Conservation (phyloP, 2,888 invertebrate species). For the Sarcophaga carnaria region DNA sequence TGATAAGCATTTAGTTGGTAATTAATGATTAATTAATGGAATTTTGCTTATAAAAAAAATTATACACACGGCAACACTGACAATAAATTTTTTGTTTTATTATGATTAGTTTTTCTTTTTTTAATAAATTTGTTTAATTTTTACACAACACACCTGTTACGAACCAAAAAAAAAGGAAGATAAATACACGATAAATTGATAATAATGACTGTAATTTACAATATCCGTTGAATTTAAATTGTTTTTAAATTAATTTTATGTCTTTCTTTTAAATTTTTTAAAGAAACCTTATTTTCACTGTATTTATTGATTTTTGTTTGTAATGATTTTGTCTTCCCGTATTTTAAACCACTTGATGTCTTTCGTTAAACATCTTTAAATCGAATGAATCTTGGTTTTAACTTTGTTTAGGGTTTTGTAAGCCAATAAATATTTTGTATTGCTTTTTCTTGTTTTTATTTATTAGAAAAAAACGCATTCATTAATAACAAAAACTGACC, state of each 20-base stretch:
- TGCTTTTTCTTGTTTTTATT: not conserved
- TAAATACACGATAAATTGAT: not conserved
- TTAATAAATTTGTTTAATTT: not conserved
- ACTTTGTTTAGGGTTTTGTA: slow-evolving; percentile 62
- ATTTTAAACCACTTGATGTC: slow-evolving; percentile 12
- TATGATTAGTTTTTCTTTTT: not conserved
- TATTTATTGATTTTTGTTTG: not conserved
- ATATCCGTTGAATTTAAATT: not conserved
- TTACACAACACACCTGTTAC: not conserved
- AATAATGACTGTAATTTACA: not conserved
- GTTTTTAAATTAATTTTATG: not conserved
- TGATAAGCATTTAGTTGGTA: not conserved
- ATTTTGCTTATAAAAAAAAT: not conserved
- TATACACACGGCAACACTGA: not conserved
- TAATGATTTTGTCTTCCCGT: not conserved
- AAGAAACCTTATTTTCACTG: not conserved
- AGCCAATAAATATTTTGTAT: not conserved
- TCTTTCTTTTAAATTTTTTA: not conserved
- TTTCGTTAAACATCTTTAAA: slow-evolving; percentile 23
- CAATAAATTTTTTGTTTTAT: not conserved
- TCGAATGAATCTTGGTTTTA: slow-evolving; percentile 62
- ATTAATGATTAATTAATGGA: too few species aligned
- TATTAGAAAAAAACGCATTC: not conserved
- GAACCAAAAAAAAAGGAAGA: too few species aligned
- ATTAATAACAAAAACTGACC: slow-evolving; percentile 3